phyloP scores from a whole-genome alignment of 2,888 invertebrate genomes.

The Tridacna crocea region DNA sequence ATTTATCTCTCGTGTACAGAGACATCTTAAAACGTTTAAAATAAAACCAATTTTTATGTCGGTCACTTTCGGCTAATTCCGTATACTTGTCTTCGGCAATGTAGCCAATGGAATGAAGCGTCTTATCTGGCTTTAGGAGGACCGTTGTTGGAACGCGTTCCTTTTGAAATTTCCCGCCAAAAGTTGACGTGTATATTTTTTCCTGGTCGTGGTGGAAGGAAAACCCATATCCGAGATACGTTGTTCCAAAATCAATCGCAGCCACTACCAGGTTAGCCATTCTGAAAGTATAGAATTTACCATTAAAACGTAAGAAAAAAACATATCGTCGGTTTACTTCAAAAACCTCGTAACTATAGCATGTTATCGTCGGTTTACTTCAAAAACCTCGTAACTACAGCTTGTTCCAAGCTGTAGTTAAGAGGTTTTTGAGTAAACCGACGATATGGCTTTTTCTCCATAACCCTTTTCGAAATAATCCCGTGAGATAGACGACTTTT shows the following conservation, averaged over 20 bases:
- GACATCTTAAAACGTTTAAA: conserved; percentile 51
- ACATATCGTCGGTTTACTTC: too few species aligned
- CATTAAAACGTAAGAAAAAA: neutral
- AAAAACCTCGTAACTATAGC: too few species aligned
- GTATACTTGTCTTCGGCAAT: conserved; percentile 48
- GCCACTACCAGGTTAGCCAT: conserved; percentile 29
- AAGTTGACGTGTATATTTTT: conserved; percentile 28
- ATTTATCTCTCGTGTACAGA: conserved; percentile 25
- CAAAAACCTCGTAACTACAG: too few species aligned
- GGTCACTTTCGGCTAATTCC: conserved; percentile 22
- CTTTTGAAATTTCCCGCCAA: conserved; percentile 24
- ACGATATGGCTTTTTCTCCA: neutral
- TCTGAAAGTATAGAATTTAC: neutral
- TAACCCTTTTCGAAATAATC: neutral
- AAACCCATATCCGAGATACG: conserved; percentile 44
- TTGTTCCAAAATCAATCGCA: conserved; percentile 46
- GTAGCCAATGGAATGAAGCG: conserved; percentile 39
- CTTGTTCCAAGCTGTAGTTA: too few species aligned
- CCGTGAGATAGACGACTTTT: neutral
- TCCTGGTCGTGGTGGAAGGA: conserved; percentile 25
- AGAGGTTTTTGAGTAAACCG: too few species aligned
- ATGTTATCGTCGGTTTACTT: too few species aligned
- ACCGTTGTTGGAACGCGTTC: conserved; percentile 44
- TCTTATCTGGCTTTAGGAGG: conserved; percentile 27
- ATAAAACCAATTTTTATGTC: conserved; percentile 42